A percentile compares a stretch with the other conserved stretches of the same genome.
Evolutionary conservation across 2,888 invertebrate species (phyloP).

Genomic region (Disparrhopalites patrizii): DNA sequence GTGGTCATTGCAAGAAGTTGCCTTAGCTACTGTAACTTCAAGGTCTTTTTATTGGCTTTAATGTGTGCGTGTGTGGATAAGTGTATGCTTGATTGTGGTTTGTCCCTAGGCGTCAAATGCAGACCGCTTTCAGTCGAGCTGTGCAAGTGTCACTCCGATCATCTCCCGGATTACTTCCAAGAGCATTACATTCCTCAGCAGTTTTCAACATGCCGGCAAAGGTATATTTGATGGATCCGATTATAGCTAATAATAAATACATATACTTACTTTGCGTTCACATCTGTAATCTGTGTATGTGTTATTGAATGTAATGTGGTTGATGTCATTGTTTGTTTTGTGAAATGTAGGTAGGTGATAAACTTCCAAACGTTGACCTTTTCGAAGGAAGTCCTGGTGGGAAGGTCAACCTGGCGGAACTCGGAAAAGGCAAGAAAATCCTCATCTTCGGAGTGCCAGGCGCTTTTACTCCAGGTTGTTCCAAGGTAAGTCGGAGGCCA

Average conservation of each 20-base stretch:
- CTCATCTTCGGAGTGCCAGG: slow-evolving; percentile 89
- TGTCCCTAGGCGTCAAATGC: slow-evolving; percentile 25
- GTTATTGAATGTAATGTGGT: neutral
- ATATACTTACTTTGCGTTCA: too few species aligned
- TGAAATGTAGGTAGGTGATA: slow-evolving; percentile 71
- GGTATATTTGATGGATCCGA: too few species aligned
- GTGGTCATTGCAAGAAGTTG: too few species aligned
- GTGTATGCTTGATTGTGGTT: neutral
- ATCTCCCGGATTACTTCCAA: slow-evolving; percentile 40
- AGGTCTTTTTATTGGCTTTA: too few species aligned
- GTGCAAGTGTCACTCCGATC: slow-evolving; percentile 5
- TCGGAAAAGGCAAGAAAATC: slow-evolving; percentile 73
- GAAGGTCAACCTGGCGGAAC: slow-evolving; percentile 72
- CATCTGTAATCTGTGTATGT: too few species aligned
- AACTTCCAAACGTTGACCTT: slow-evolving; percentile 71
- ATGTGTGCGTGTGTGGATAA: too few species aligned
- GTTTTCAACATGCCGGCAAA: slow-evolving; percentile 44
- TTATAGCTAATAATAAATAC: too few species aligned
- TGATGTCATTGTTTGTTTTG: slow-evolving; percentile 8
- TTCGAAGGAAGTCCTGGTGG: slow-evolving; percentile 81
- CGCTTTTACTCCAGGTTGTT: slow-evolving; percentile 91
- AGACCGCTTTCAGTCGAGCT: neutral
- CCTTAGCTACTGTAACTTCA: too few species aligned
- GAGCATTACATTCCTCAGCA: slow-evolving; percentile 34
- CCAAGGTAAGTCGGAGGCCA: slow-evolving; percentile 59